These are phyloP conservation scores for Agrypnia vestita DNA, from an alignment of 1,140 invertebrate genomes.

Conservation along the genomic window DNA sequence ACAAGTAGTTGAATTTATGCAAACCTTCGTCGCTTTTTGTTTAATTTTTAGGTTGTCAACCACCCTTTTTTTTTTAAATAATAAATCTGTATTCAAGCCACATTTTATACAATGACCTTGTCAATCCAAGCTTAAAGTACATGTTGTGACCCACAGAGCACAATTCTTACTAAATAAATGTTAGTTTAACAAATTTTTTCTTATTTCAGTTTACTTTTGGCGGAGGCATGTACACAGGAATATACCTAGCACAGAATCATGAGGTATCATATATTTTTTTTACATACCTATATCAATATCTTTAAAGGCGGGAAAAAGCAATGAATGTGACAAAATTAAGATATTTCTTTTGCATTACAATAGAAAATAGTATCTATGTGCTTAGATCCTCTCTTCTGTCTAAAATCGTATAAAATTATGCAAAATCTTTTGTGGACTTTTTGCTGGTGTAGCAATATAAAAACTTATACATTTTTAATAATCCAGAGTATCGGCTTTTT, in stretches of 20 bases:
- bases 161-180: background rate
- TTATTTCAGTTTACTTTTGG: conserved; percentile 82
- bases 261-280: conserved; percentile 75
- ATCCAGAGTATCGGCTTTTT: too few relatives aligned
- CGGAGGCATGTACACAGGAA: conserved; percentile 84
- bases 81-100: background rate
- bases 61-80: too few relatives aligned
- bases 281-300: conserved; percentile 16
- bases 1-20: background rate
- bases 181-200: background rate
- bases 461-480: too few relatives aligned
- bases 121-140: background rate
- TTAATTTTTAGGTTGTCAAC: too few relatives aligned
- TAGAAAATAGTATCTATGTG: conserved; percentile 47
- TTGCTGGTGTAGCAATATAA: too few relatives aligned
- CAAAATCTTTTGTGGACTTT: background rate
- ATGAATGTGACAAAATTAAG: conserved; percentile 32
- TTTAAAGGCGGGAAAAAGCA: conserved; percentile 16
- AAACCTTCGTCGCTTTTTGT: background rate
- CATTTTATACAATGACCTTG: background rate
- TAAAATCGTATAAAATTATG: background rate
- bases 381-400: conserved; percentile 55
- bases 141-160: background rate
- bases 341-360: conserved; percentile 24
- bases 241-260: conserved; percentile 88